Percentiles rank a stretch among this genome's conserved stretches.
Evolutionary conservation across 2,797 vertebrate genomes (phyloP).

Genomic region (Ara ararauna): DNA sequence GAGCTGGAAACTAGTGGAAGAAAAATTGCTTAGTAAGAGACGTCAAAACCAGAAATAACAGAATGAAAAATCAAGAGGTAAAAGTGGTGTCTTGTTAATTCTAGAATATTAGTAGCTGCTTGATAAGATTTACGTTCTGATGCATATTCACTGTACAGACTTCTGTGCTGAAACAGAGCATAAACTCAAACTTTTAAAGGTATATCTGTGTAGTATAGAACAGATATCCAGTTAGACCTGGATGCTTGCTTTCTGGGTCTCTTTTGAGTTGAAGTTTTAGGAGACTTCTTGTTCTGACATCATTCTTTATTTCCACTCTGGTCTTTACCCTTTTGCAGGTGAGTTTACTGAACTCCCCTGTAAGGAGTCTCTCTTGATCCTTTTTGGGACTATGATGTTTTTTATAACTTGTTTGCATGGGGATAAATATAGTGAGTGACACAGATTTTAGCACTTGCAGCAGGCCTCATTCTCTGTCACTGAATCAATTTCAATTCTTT

Average conservation of each 20-base stretch:
- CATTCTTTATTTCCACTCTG: background rate
- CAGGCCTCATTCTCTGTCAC: background rate
- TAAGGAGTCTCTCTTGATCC: background rate
- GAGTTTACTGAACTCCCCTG: background rate
- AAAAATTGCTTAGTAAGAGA: background rate
- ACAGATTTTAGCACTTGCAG: background rate
- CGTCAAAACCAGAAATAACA: background rate
- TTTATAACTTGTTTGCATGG: background rate
- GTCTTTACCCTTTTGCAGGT: background rate
- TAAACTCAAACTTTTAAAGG: background rate
- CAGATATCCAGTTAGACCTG: background rate
- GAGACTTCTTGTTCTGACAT: background rate
- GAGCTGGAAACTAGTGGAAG: background rate
- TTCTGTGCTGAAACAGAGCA: background rate
- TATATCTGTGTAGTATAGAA: background rate
- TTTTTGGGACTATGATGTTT: background rate
- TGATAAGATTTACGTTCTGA: background rate
- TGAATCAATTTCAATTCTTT: background rate
- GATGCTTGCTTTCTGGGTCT: background rate
- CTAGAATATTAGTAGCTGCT: background rate
- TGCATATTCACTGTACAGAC: background rate
- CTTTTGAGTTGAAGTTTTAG: background rate
- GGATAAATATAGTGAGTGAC: background rate
- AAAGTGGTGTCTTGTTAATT: background rate
- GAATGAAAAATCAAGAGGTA: background rate